Evolutionary conservation across 2,888 invertebrate species (phyloP), one percentile per base, ranked within the genome.

Genomic region (Platycnemis pennipes): DNA sequence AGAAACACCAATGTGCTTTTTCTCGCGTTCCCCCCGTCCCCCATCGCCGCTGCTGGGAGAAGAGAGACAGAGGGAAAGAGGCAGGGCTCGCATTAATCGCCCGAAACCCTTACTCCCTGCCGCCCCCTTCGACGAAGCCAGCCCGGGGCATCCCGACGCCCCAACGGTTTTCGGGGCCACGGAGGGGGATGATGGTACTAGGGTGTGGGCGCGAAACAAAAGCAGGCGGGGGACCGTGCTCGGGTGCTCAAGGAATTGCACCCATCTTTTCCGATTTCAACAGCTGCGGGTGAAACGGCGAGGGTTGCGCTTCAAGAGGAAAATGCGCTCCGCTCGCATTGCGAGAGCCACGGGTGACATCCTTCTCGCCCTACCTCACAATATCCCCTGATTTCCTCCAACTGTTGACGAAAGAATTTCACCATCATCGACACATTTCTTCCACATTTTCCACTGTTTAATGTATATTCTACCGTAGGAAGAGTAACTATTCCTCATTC

Each of bases 241-340:
- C 13, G 77, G 37, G 8, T 16, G 77, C 16, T 37, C 37, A 77
- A 77, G 77, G 77, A 77, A 77, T 77, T 26, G 11, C 26, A 77
- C 77, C 77, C 77, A 77, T 77, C 77, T 77, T 77, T 77, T 77
- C 77, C 77, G 77, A 77, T 77, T 77, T 77, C 37, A 77, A 77
- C 77, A 77, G 37, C 77, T 77, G 37, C 16, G 77, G 77, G 77
- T 37, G 77, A 37, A n/a, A 13, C 77, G 37, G 37, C 77, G 26
- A 77, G 26, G n/a, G 16, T 31, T 11, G 13, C 77, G 37, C 37
- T 11, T 22, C 22, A 77, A 77, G 77, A 77, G 37, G 37, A 77
- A 77, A 77, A 37, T 77, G 77, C 11, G 37, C 31, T 53, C n/a
- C n/a, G n/a, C n/a, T n/a, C n/a, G n/a, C n/a, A n/a, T n/a, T n/a